Base-by-base conservation (phyloP, 2,113 vertebrate genomes). In the Sapajus apella region DNA sequence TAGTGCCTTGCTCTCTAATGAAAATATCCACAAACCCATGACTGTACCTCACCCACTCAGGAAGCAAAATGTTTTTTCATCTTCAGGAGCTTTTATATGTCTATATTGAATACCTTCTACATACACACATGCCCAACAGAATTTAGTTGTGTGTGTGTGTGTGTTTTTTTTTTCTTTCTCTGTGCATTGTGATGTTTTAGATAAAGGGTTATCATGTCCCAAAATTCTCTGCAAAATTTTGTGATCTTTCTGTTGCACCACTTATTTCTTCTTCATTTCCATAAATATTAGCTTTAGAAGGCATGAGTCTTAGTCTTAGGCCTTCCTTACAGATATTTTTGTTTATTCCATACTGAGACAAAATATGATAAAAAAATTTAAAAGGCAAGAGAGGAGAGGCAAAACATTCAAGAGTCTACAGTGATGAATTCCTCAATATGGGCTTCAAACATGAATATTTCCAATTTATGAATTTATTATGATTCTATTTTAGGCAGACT, bases 11-110 rank as follows among this genome's bases (percentile, higher is more conserved):
- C 0, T 61, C 11, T 58, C 58, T 21, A 77, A 35, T 4, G 14
- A 85, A 90, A 73, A 30, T 12, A 84, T 37, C 7, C 43, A 8
- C 13, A 4, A 2, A 17, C 4, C 5, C 70, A 6, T 50, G 43
- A 5, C 12, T 20, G 76, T 5, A 52, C 3, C 2, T 0, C 7
- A 64, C 2, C 1, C 6, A 3, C 8, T 84, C 40, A 45, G 11
- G 6, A 43, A 47, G 25, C 21, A 1, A 1, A 91, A 47, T 30
- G 4, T 55, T 66, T 47, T 25, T n/a, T 52, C 8, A 35, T 27
- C 6, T 45, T n/a, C 47, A 58, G 20, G 9, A 8, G 40, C 0
- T 2, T 43, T 47, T 72, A 2, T 58, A 16, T n/a, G 0, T 70
- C 10, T 73, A 70, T 56, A 18, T 13, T 23, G 37, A 11, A 13